phyloP scores from a whole-genome alignment of 2,888 invertebrate genomes.

The Abrostola triplasia region DNA sequence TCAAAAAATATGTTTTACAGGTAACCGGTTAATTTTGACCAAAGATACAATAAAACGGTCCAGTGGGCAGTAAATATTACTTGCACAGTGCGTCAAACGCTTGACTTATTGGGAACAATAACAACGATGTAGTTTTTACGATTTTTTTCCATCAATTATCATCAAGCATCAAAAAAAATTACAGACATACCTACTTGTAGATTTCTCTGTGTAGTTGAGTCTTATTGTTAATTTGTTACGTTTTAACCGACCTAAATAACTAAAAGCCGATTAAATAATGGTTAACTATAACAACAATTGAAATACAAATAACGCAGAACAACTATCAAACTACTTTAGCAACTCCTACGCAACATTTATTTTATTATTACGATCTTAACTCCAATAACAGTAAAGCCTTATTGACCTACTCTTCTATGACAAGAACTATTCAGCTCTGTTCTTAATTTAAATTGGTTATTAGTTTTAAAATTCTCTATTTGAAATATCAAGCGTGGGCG shows the following conservation, averaged over 20 bases:
- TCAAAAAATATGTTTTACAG: conserved; percentile 7
- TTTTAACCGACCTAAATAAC: no score
- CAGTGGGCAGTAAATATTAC: conserved; percentile 31
- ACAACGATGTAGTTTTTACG: neutral
- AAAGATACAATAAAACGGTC: conserved; percentile 46
- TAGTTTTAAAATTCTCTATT: no score
- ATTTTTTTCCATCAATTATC: no score
- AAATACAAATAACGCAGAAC: no score
- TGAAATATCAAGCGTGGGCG: no score
- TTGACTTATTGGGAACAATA: conserved; percentile 14
- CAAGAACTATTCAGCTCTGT: neutral
- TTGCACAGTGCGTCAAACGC: conserved; percentile 31
- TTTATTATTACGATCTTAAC: conserved; percentile 10
- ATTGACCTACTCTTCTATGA: conserved; percentile 7
- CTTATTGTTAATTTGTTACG: no score
- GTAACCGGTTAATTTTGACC: conserved; percentile 30
- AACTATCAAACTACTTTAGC: conserved; percentile 17
- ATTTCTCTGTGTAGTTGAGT: no score
- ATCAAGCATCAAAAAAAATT: no score
- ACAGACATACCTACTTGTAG: no score
- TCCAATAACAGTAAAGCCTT: neutral
- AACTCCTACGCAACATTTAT: conserved; percentile 4
- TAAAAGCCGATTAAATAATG: no score
- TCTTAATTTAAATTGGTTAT: no score
- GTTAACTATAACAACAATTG: no score